A percentile compares a stretch with the other conserved stretches of the same genome.
These are phyloP conservation scores for Rhingia rostrata DNA, from an alignment of 2,888 invertebrate genomes.

Conservation along the genomic window DNA sequence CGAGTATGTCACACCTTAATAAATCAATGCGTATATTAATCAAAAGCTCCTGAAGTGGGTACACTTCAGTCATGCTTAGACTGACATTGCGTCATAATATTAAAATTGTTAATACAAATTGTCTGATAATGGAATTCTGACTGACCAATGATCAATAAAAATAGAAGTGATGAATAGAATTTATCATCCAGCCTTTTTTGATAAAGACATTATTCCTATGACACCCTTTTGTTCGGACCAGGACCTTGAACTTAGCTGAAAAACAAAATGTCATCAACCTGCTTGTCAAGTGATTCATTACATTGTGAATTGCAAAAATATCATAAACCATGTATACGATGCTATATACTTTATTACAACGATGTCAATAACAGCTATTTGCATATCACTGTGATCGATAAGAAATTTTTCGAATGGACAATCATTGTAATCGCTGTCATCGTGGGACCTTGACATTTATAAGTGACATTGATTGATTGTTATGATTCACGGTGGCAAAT, in stretches of 20 bases:
- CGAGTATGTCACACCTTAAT: neutral
- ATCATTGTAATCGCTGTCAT: slow-evolving; percentile 19
- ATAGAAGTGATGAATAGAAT: neutral
- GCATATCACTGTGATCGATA: slow-evolving; percentile 8
- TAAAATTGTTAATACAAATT: neutral
- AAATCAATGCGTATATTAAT: too few species aligned
- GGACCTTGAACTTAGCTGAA: neutral
- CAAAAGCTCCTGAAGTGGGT: neutral
- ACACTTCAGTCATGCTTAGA: neutral
- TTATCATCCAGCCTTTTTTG: neutral
- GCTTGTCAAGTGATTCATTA: neutral
- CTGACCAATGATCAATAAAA: neutral
- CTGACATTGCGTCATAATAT: neutral
- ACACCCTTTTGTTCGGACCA: neutral
- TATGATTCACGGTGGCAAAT: neutral
- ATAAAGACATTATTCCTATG: neutral
- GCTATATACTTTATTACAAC: slow-evolving; percentile 1
- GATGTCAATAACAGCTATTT: slow-evolving; percentile 6
- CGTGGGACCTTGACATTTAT: slow-evolving; percentile 1
- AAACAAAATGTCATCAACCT: neutral
- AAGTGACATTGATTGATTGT: slow-evolving; percentile 17
- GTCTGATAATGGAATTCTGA: neutral
- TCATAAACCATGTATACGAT: neutral
- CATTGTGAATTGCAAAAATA: too few species aligned
- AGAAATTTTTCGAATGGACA: neutral